These are phyloP conservation scores for Pelosia muscerda DNA, from an alignment of 2,888 invertebrate genomes.

Conservation along the genomic window DNA sequence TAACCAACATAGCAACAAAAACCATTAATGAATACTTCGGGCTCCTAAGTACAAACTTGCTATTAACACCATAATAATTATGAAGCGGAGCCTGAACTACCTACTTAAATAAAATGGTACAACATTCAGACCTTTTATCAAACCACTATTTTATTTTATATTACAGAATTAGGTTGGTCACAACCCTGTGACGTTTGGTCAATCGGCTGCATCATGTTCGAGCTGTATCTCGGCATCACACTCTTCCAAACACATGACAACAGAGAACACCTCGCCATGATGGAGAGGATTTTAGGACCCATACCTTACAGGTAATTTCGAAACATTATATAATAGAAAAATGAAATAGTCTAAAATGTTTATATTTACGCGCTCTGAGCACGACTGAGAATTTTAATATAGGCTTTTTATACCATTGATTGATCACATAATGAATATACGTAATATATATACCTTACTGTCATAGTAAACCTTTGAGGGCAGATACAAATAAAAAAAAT, in stretches of 20 bases:
- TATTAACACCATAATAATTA: not conserved
- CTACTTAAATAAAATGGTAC: not conserved
- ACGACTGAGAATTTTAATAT: too few species aligned
- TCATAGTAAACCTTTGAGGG: too few species aligned
- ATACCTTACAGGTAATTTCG: slow-evolving; percentile 94
- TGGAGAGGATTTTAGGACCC: slow-evolving; percentile 99
- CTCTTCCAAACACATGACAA: slow-evolving; percentile 99
- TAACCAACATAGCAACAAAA: not conserved
- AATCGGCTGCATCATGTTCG: slow-evolving; percentile 99
- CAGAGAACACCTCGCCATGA: slow-evolving; percentile 99
- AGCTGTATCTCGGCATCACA: slow-evolving; percentile 98
- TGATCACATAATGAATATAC: too few species aligned
- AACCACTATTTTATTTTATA: not conserved
- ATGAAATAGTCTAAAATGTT: too few species aligned
- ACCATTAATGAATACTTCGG: too few species aligned
- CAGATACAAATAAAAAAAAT: too few species aligned
- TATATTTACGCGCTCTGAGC: too few species aligned
- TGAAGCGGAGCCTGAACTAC: not conserved
- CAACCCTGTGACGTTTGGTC: slow-evolving; percentile 99
- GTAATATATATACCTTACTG: too few species aligned
- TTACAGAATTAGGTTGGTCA: slow-evolving; percentile 98
- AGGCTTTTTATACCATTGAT: too few species aligned
- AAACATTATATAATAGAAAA: not conserved
- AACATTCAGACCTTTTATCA: not conserved
- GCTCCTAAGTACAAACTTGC: not conserved